Conservation (phyloP, 2,113 vertebrate species). For the Calypte anna region DNA sequence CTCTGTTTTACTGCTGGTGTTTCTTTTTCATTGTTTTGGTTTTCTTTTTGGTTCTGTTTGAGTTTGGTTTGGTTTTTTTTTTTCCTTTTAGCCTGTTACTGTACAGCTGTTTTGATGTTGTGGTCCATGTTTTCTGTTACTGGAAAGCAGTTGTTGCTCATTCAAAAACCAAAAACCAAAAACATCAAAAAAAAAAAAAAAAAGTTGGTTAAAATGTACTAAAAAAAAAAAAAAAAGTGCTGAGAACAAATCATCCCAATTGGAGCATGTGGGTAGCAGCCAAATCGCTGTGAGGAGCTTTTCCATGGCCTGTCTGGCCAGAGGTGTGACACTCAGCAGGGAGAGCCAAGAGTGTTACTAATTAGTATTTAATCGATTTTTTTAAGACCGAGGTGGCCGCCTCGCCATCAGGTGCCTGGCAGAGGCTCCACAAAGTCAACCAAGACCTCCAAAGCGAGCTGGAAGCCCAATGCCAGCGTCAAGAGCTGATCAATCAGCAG, state of each 20-base stretch:
- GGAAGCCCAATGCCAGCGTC: constrained; percentile 89
- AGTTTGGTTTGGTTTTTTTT: constrained; percentile 44
- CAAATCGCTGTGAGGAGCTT: constrained; percentile 69
- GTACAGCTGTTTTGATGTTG: constrained; percentile 75
- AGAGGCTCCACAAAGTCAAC: constrained; percentile 91
- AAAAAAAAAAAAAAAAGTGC: constrained; percentile 54
- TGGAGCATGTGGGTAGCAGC: constrained; percentile 66
- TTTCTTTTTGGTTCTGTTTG: constrained; percentile 66
- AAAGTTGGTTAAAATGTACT: constrained; percentile 37
- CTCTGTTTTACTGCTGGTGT: constrained; percentile 73
- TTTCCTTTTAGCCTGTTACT: constrained; percentile 69
- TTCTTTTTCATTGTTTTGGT: constrained; percentile 63
- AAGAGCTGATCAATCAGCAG: constrained; percentile 89
- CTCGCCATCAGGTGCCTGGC: constrained; percentile 87
- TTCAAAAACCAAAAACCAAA: background rate
- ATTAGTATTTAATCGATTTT: constrained; percentile 93
- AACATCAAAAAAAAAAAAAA: background rate
- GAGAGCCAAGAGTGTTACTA: constrained; percentile 86
- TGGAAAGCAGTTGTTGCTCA: constrained; percentile 61
- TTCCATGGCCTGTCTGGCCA: constrained; percentile 78
- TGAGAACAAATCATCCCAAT: constrained; percentile 70
- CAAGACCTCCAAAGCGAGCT: constrained; percentile 90
- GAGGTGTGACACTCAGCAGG: constrained; percentile 93
- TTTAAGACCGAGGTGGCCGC: constrained; percentile 92
- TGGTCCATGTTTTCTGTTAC: constrained; percentile 75